phyloP scores from a whole-genome alignment of 2,797 vertebrate genomes.

The Cygnus olor region DNA sequence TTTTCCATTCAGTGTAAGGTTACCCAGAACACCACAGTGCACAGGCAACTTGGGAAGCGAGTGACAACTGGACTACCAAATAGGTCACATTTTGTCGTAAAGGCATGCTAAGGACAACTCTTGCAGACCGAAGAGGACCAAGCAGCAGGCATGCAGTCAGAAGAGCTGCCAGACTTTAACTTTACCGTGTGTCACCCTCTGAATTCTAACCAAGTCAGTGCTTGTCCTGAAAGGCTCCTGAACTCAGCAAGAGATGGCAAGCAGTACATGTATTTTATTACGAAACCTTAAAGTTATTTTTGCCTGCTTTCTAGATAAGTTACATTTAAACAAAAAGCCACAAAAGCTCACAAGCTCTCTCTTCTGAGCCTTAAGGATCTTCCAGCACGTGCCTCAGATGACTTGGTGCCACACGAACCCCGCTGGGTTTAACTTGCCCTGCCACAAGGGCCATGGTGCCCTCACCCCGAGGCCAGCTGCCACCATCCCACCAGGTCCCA shows the following conservation, averaged over 20 bases:
- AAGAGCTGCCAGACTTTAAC: neutral
- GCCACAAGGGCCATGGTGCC: rapidly evolving
- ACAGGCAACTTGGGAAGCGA: neutral
- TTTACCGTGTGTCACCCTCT: neutral
- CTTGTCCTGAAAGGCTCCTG: rapidly evolving
- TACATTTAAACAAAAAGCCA: neutral
- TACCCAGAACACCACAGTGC: rapidly evolving
- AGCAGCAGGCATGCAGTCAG: rapidly evolving
- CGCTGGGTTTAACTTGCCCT: rapidly evolving
- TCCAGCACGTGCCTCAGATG: rapidly evolving
- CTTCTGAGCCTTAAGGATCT: rapidly evolving
- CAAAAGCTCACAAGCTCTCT: rapidly evolving
- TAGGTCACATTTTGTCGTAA: neutral
- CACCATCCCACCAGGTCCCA: rapidly evolving
- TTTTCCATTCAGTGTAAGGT: rapidly evolving
- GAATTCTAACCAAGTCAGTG: neutral
- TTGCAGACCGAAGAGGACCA: neutral
- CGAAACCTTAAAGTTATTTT: neutral
- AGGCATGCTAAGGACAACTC: rapidly evolving
- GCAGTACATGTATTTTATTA: neutral
- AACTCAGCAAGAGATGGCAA: neutral
- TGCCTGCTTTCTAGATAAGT: neutral
- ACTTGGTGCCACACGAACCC: rapidly evolving
- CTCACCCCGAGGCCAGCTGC: rapidly evolving
- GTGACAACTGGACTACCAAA: neutral